These are phyloP conservation scores for Eristalinus sepulchralis DNA, from an alignment of 2,888 invertebrate genomes.

Conservation along the genomic window DNA sequence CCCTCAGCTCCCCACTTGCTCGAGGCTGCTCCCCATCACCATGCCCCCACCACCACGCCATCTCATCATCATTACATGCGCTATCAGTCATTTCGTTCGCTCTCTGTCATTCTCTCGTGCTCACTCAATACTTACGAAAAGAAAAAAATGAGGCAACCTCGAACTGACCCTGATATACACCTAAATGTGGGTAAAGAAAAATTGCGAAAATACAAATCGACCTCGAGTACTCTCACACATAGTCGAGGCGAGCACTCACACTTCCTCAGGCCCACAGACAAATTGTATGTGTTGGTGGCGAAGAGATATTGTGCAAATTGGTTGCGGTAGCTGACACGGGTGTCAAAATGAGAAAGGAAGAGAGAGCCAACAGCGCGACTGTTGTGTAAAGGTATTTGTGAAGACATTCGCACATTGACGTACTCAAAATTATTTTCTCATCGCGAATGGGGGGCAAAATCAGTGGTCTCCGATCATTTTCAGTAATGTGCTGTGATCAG, in stretches of 20 bases:
- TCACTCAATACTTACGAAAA: conserved; percentile 39
- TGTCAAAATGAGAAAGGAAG: conserved; percentile 70
- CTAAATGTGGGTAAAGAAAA: conserved; percentile 72
- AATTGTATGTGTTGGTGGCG: conserved; percentile 3
- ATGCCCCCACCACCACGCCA: not conserved
- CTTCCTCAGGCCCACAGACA: not conserved
- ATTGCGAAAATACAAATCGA: conserved; percentile 70
- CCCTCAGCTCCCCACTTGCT: not conserved
- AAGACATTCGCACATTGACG: conserved; percentile 42
- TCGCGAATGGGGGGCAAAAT: not conserved
- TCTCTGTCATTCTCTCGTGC: conserved; percentile 55
- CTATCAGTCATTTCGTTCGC: conserved; percentile 52
- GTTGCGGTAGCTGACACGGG: conserved; percentile 49
- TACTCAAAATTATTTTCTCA: conserved; percentile 16
- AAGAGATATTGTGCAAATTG: conserved; percentile 65
- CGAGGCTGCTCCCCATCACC: not conserved
- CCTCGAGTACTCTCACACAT: conserved; percentile 64
- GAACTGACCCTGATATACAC: conserved; percentile 79
- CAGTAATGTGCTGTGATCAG: conserved; percentile 10
- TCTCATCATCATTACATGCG: conserved; percentile 19
- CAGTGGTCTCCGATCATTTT: conserved; percentile 2
- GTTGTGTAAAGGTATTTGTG: conserved; percentile 30
- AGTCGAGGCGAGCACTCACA: not conserved
- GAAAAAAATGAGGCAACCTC: conserved; percentile 77
- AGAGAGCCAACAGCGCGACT: conserved; percentile 9